phyloP scores from a whole-genome alignment of 2,797 vertebrate species.

The Acestrorhynchus altus region DNA sequence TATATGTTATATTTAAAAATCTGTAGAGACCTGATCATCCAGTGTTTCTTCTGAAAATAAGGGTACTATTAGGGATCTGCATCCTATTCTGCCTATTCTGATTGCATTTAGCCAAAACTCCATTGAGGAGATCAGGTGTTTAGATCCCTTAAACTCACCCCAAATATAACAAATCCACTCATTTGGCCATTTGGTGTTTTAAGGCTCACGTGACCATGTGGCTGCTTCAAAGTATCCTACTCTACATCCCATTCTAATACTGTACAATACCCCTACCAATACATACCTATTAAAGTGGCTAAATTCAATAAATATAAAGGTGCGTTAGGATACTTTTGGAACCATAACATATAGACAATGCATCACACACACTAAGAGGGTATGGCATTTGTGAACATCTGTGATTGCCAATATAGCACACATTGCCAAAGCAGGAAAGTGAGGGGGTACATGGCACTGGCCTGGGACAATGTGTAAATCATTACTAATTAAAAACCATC shows the following conservation, averaged over 20 bases:
- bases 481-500: constrained; percentile 42
- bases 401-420: not conserved
- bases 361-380: not conserved
- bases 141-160: too few species aligned
- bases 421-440: not conserved
- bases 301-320: not conserved
- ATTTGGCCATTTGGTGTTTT: too few species aligned
- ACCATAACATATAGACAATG: not conserved
- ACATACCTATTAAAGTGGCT: not conserved
- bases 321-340: not conserved
- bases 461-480: constrained; percentile 41
- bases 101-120: too few species aligned
- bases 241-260: not conserved
- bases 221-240: not conserved
- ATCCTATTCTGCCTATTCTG: too few species aligned
- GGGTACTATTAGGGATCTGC: too few species aligned
- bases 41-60: too few species aligned
- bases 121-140: too few species aligned
- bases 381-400: not conserved
- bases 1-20: too few species aligned
- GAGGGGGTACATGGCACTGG: not conserved
- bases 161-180: too few species aligned
- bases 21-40: too few species aligned
- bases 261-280: too few species aligned
- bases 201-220: too few species aligned